These are phyloP conservation scores for Teleopsis dalmanni DNA, from an alignment of 1,140 invertebrate species.

Conservation along the genomic window DNA sequence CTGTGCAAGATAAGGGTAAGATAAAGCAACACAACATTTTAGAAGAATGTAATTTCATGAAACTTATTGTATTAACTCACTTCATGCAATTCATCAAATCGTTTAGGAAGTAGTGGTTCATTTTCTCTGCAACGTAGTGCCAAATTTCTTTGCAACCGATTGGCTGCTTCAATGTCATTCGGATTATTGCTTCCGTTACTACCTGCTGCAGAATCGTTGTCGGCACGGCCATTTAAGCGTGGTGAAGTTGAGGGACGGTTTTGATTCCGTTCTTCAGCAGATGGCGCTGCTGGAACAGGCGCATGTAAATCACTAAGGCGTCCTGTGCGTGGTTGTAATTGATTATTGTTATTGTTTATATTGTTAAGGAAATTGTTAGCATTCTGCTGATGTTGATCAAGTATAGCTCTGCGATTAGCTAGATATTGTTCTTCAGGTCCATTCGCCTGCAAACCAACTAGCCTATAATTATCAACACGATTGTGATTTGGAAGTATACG, in stretches of 20 bases:
- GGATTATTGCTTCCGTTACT: slow-evolving; percentile 7
- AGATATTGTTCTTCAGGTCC: slow-evolving; percentile 26
- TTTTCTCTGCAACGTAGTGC: slow-evolving; percentile 38
- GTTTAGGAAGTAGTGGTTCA: slow-evolving; percentile 35
- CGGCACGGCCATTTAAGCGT: neutral
- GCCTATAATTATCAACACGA: slow-evolving; percentile 12
- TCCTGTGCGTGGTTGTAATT: slow-evolving; percentile 31
- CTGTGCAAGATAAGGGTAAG: slow-evolving; percentile 10
- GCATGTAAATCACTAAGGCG: slow-evolving; percentile 30
- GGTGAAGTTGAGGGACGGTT: slow-evolving; percentile 15
- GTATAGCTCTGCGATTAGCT: slow-evolving; percentile 33
- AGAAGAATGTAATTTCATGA: neutral
- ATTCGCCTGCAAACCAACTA: slow-evolving; percentile 9
- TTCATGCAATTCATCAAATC: slow-evolving; percentile 39
- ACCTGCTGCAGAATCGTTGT: neutral
- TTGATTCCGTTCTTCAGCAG: slow-evolving; percentile 9
- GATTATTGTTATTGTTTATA: slow-evolving; percentile 24
- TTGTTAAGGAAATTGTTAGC: slow-evolving; percentile 29
- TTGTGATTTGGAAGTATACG: slow-evolving; percentile 6
- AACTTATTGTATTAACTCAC: slow-evolving; percentile 12
- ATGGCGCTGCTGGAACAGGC: slow-evolving; percentile 9
- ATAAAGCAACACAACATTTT: neutral
- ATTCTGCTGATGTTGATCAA: slow-evolving; percentile 31
- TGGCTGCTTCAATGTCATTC: slow-evolving; percentile 35
- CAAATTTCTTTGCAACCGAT: slow-evolving; percentile 36